A percentile compares a stretch with the other conserved stretches of the same genome.
phyloP scores from a whole-genome alignment of 1,140 invertebrate genomes.

The Varroa destructor region DNA sequence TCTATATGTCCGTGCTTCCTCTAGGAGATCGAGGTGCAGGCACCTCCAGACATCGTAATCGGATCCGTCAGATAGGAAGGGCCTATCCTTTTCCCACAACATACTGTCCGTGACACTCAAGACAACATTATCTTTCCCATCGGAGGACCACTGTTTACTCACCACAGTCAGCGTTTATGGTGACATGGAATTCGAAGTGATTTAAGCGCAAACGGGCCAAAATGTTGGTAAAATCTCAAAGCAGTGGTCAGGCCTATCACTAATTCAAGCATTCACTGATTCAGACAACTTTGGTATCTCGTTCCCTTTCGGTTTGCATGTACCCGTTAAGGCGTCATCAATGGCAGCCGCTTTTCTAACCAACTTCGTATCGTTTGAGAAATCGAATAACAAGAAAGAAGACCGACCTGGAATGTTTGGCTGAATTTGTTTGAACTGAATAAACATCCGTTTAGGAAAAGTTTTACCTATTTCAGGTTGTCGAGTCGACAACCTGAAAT shows the following conservation, averaged over 20 bases:
- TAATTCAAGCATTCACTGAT: conserved; percentile 56
- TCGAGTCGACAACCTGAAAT: too few species aligned
- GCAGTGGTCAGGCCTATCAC: conserved; percentile 55
- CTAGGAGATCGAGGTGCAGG: conserved; percentile 58
- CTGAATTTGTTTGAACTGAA: not conserved
- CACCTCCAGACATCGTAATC: conserved; percentile 50
- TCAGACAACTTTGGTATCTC: conserved; percentile 61
- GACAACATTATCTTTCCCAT: conserved; percentile 64
- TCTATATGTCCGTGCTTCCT: conserved; percentile 61
- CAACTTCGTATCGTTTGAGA: conserved; percentile 62
- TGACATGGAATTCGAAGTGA: conserved; percentile 55
- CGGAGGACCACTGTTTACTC: conserved; percentile 60
- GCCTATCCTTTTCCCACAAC: conserved; percentile 62
- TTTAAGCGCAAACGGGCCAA: not conserved
- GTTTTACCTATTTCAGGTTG: too few species aligned
- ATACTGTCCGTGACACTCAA: conserved; percentile 58
- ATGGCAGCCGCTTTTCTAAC: conserved; percentile 51
- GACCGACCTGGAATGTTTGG: conserved; percentile 41
- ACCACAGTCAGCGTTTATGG: conserved; percentile 59
- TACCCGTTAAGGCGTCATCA: conserved; percentile 63
- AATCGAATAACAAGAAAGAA: conserved; percentile 39
- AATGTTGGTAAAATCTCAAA: conserved; percentile 60
- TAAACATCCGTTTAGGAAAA: too few species aligned
- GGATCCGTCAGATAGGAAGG: conserved; percentile 71
- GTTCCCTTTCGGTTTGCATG: conserved; percentile 65